Evolutionary conservation across 35 echinoderm and acorn worm species (phyloP), one percentile per base, ranked within the genome.

Genomic region (Lytechinus variegatus): DNA sequence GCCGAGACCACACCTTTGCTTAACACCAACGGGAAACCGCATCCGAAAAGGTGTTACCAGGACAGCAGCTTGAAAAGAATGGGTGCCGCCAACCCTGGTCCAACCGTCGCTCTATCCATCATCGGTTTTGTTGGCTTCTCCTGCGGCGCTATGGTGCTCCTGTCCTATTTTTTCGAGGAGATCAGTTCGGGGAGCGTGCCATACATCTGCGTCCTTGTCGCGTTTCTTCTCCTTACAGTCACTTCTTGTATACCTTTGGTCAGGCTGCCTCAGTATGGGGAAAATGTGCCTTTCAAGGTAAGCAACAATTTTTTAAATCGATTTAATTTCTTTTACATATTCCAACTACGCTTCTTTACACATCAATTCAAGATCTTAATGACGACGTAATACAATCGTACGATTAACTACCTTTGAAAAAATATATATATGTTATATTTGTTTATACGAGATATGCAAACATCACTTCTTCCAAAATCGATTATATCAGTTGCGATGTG

Each of bases 221-320:
- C 87, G 16, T 44, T 27, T 54, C 87, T 51, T 10, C 54, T 86
- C 2, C 89, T 97, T 8, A 33, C 96, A 10, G 2, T 97, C 24
- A 86, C 94, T 8, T 9, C 33, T 52, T 93, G 89, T 27, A 60
- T 55, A 87, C 96, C 96, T 56, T 61, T 97, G 21, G 60, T 95
- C 44, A 87, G 79, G 5, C 86, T 97, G 54, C 94, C 95, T 27
- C 94, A 97, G 55, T 97, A 97, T 44, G 91, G 58, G 4, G 96
- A 97, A 54, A 87, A 95, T 19, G 86, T 97, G 61, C 96, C 96
- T 9, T 97, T 97, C 53, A 97, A 97, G 96, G 96, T 95, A 92
- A 10, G n/a, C 5, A 33, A 33, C 54, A 94, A 79, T 79, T n/a
- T 79, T n/a, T 79, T 2, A 0, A 44, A 44, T 44, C 33, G 33